A percentile compares a stretch with the other conserved stretches of the same genome.
Conservation (phyloP, 1,140 invertebrate genomes). For the Ephestia elutella region DNA sequence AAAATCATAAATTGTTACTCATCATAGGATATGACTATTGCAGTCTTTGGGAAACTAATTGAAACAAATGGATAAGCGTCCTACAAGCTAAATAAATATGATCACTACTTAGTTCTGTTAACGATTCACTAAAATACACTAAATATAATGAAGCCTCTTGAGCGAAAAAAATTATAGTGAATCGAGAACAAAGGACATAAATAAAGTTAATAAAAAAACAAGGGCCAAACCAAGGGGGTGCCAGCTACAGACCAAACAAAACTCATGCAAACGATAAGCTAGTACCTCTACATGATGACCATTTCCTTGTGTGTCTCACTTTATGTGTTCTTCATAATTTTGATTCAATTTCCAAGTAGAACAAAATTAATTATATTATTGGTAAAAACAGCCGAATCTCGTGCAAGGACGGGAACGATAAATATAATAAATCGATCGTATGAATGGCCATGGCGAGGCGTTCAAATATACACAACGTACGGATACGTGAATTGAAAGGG, state of each 20-base stretch:
- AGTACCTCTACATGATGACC: slow-evolving; percentile 39
- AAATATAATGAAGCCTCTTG: slow-evolving; percentile 13
- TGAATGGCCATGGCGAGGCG: background rate
- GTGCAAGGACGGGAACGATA: slow-evolving; percentile 19
- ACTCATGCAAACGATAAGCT: slow-evolving; percentile 65
- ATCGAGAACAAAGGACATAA: slow-evolving; percentile 31
- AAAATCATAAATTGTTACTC: slow-evolving; percentile 39
- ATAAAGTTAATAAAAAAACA: slow-evolving; percentile 53
- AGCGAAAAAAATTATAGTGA: slow-evolving; percentile 18
- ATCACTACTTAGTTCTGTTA: slow-evolving; percentile 8
- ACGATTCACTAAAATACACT: slow-evolving; percentile 5
- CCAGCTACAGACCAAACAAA: slow-evolving; percentile 69
- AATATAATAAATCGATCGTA: slow-evolving; percentile 9
- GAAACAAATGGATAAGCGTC: slow-evolving; percentile 7
- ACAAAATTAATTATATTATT: background rate
- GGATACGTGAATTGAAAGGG: slow-evolving; percentile 71
- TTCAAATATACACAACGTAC: slow-evolving; percentile 65
- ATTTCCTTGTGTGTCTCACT: slow-evolving; percentile 43
- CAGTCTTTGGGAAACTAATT: slow-evolving; percentile 42
- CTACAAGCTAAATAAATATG: slow-evolving; percentile 13
- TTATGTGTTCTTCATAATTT: background rate
- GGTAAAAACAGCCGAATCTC: slow-evolving; percentile 9
- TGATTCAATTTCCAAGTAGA: slow-evolving; percentile 1
- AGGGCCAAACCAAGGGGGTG: slow-evolving; percentile 71
- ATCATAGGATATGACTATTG: slow-evolving; percentile 39